Evolutionary conservation across 2,113 vertebrate species (phyloP).

Genomic region (Natator depressus): DNA sequence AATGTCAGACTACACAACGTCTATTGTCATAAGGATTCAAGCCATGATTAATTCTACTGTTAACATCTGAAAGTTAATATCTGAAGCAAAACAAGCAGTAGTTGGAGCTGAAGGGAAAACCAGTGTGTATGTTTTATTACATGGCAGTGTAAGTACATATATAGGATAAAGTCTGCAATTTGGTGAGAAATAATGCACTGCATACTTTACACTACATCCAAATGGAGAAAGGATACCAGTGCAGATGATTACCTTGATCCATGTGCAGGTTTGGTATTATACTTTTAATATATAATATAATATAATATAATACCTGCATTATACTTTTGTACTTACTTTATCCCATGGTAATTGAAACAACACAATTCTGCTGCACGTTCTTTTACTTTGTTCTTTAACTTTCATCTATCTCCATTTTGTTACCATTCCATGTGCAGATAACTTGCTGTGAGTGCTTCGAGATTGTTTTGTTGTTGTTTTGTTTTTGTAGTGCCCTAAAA

Average conservation of each 20-base stretch:
- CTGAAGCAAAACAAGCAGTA: neutral
- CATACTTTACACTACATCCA: neutral
- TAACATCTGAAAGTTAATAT: neutral
- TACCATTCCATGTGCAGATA: neutral
- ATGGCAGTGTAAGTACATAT: neutral
- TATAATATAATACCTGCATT: neutral
- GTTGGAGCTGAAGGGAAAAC: neutral
- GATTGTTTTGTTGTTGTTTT: neutral
- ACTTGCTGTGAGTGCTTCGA: neutral
- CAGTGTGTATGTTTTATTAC: neutral
- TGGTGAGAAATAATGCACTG: neutral
- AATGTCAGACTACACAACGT: constrained; percentile 41
- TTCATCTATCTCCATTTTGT: neutral
- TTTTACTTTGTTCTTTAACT: neutral
- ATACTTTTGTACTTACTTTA: neutral
- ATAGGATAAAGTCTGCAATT: neutral
- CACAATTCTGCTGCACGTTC: neutral
- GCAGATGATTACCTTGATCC: constrained; percentile 7
- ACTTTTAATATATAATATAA: too few species aligned
- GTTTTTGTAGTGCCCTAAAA: constrained; percentile 49
- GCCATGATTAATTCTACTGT: neutral
- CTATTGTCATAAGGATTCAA: constrained; percentile 26
- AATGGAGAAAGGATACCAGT: neutral
- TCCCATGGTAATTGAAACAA: neutral
- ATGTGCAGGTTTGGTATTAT: neutral